A percentile compares a stretch with the other conserved stretches of the same genome.
phyloP scores from a whole-genome alignment of 2,888 invertebrate species.

The Cosmia trapezina region DNA sequence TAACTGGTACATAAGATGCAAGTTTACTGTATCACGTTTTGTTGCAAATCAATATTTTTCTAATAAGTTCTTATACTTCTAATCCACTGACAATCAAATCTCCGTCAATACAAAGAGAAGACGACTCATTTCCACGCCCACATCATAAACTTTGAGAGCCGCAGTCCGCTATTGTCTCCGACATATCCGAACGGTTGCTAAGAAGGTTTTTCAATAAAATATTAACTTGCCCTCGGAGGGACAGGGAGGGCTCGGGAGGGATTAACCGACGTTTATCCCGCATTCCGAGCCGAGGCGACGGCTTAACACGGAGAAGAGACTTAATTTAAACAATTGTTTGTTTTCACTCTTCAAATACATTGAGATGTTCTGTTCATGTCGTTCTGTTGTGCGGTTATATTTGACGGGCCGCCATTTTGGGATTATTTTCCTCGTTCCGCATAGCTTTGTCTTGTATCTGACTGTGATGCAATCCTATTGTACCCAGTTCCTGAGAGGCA shows the following conservation, averaged over 20 bases:
- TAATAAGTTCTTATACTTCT: neutral
- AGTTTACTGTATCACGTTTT: neutral
- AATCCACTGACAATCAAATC: neutral
- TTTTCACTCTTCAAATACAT: conserved; percentile 61
- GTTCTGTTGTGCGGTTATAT: conserved; percentile 46
- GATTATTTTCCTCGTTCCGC: conserved; percentile 19
- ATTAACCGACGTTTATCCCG: conserved; percentile 68
- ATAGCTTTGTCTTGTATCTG: neutral
- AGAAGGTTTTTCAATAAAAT: conserved; percentile 70
- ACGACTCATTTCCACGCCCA: conserved; percentile 2
- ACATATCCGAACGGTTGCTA: conserved; percentile 63
- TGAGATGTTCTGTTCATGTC: conserved; percentile 57
- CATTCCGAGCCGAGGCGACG: conserved; percentile 59
- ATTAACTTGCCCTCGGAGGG: conserved; percentile 67
- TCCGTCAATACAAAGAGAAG: neutral
- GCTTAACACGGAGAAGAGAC: conserved; percentile 62
- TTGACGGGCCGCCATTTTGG: conserved; percentile 23
- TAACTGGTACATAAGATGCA: neutral
- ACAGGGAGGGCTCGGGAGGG: conserved; percentile 61
- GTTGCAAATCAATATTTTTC: neutral
- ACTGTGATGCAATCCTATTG: neutral
- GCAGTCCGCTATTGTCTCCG: conserved; percentile 58
- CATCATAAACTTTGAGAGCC: conserved; percentile 53
- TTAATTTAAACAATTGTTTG: conserved; percentile 68
- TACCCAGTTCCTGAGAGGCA: too few species aligned